Conservation (phyloP, 2,888 invertebrate species). For the Cheilosia impressa region DNA sequence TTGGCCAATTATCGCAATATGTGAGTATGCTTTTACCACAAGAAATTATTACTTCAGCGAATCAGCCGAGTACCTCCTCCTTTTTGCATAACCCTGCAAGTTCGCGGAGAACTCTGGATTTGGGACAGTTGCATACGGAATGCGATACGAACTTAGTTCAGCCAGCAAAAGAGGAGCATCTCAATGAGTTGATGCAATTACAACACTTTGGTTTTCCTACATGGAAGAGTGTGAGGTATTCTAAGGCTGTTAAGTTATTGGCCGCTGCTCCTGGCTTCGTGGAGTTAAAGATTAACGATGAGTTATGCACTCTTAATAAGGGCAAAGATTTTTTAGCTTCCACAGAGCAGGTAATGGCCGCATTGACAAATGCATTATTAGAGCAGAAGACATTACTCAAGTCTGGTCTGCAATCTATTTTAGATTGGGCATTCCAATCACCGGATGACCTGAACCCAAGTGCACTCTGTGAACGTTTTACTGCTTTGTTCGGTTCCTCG, state of each 20-base stretch:
- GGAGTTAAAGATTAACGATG: constrained; percentile 21
- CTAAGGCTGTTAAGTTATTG: constrained; percentile 20
- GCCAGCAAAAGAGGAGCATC: not conserved
- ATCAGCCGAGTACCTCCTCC: constrained; percentile 11
- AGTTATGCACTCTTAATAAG: constrained; percentile 17
- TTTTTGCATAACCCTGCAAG: not conserved
- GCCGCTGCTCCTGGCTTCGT: constrained; percentile 10
- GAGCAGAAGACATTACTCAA: constrained; percentile 13
- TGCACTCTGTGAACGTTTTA: constrained; percentile 15
- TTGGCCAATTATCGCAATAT: no score
- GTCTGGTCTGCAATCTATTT: constrained; percentile 16
- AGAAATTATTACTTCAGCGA: not conserved
- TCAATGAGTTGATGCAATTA: not conserved
- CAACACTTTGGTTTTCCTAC: constrained; percentile 5
- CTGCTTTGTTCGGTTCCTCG: constrained; percentile 1
- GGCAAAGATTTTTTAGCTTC: constrained; percentile 18
- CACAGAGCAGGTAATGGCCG: constrained; percentile 1
- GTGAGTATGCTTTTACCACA: no score
- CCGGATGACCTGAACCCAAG: constrained; percentile 25
- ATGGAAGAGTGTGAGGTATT: constrained; percentile 34
- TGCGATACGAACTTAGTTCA: constrained; percentile 4
- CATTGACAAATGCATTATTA: constrained; percentile 20
- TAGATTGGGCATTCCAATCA: constrained; percentile 21
- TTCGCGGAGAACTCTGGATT: no score
- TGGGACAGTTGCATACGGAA: no score